Evolutionary conservation across 1,140 invertebrate genomes (phyloP).

Genomic region (Agraylea sexmaculata): DNA sequence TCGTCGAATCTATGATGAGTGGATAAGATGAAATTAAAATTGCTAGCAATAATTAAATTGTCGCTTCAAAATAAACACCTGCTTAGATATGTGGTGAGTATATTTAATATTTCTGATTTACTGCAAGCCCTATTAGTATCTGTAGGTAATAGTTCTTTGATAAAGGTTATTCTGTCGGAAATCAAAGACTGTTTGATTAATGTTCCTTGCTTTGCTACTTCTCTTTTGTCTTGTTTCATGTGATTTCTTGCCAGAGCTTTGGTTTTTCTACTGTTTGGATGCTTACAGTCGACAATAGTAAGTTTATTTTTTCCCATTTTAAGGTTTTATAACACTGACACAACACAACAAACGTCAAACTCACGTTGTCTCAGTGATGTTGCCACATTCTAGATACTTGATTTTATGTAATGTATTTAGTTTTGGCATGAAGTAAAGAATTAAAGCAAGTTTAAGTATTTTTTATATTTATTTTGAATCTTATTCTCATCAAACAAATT

Average conservation of each 20-base stretch:
- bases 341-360: too few species aligned
- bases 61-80: neutral
- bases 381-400: too few species aligned
- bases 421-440: too few species aligned
- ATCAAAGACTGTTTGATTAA: constrained; percentile 57
- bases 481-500: too few species aligned
- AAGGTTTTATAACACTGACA: too few species aligned
- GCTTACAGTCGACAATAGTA: constrained; percentile 48
- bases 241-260: constrained; percentile 53
- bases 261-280: constrained; percentile 68
- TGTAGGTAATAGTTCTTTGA: constrained; percentile 42
- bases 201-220: constrained; percentile 49
- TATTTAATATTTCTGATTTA: constrained; percentile 9
- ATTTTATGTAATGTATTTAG: too few species aligned
- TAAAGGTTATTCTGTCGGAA: constrained; percentile 61
- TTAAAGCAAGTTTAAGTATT: too few species aligned
- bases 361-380: too few species aligned
- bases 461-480: too few species aligned
- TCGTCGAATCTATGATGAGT: constrained; percentile 62
- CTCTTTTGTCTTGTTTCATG: constrained; percentile 48
- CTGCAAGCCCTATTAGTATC: constrained; percentile 3
- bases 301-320: constrained; percentile 32
- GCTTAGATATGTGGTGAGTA: too few species aligned
- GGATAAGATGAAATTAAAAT: constrained; percentile 36
- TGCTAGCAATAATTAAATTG: constrained; percentile 13